Evolutionary conservation across 2,888 invertebrate genomes (phyloP), one percentile per base, ranked within the genome.

Genomic region (Cataglyphis cursor): DNA sequence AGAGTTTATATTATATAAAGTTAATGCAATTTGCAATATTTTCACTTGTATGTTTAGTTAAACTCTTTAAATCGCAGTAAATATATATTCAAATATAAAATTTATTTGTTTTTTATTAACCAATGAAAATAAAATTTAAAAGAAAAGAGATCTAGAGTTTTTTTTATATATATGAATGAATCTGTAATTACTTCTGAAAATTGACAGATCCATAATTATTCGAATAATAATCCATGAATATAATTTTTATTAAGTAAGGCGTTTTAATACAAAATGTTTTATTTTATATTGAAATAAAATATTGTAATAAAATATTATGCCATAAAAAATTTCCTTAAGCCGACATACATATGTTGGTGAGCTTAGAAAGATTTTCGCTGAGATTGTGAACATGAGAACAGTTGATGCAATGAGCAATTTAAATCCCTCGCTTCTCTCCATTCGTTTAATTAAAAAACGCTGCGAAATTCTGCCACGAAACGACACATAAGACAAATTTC

Each of bases 301-400:
- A 48, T 48, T 48, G 18, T 21, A 73, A 2, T 4, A 0, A 4
- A 59, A n/a, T 73, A 41, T n/a, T 35, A 18, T 21, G 35, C 6
- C n/a, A n/a, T 51, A 51, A n/a, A 51, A n/a, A 51, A n/a, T 51
- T 51, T 70, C 31, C 21, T 59, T 80, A 70, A 80, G 35, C 3
- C 35, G 18, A 3, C 28, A 24, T 24, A 57, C 35, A 31, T 35
- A n/a, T 41, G 38, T 38, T 54, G 44, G 31, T 44, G 12, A 78
- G 41, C 28, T 51, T 41, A 12, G 35, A 31, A 78, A 59, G 44
- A 70, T 10, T 59, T 57, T 78, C 31, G 31, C 21, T 28, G 44
- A 44, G 70, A 70, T 80, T 70, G 57, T 78, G 66, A 54, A 65
- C 51, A 51, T 38, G 51, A 66, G 51, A 66, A 35, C 66, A 5